Evolutionary conservation across 1,140 invertebrate species (phyloP), one percentile per base, ranked within the genome.

Genomic region (Chymomyza costata): DNA sequence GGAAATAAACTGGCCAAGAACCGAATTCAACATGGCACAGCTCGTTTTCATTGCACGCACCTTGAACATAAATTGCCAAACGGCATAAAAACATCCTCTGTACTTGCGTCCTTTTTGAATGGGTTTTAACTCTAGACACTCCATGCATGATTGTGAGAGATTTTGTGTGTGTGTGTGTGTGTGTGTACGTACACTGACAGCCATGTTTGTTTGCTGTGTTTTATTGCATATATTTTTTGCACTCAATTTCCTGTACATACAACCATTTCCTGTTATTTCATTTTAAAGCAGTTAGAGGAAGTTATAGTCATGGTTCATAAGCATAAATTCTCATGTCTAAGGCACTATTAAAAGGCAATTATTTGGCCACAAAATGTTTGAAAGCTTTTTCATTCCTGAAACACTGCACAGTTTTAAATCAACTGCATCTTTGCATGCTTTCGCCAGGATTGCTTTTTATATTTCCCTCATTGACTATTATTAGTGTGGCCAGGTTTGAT

Each of bases 201-300:
- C 50, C 56, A 63, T 64, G 50, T 64, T 64, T 63, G 51, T 55
- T 59, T 48, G 51, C 57, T 38, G 30, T 46, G n/a, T 46, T 46
- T 53, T 38, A 55, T 41, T 40, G 50, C 60, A 63, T 47, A 64
- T 63, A n/a, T 64, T 54, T 38, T 44, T 21, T 60, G 50, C 52
- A 44, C 57, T 60, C 57, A 60, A 60, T 60, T 60, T 60, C 57
- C 57, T 60, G 57, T 60, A 39, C 47, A 54, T 8, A 25, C 21
- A 43, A 59, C 60, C 57, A 60, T 60, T 60, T 60, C 57, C 57
- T 60, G 57, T 60, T 60, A 60, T 60, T 60, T 50, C 57, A 60
- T 60, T 60, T 60, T 60, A 54, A 55, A 60, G 57, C 57, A 60
- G 57, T 63, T 55, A 46, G 15, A 5, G 1, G 37, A 1, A 1